Evolutionary conservation across 2,888 invertebrate species (phyloP).

Genomic region (Papilio gigon): DNA sequence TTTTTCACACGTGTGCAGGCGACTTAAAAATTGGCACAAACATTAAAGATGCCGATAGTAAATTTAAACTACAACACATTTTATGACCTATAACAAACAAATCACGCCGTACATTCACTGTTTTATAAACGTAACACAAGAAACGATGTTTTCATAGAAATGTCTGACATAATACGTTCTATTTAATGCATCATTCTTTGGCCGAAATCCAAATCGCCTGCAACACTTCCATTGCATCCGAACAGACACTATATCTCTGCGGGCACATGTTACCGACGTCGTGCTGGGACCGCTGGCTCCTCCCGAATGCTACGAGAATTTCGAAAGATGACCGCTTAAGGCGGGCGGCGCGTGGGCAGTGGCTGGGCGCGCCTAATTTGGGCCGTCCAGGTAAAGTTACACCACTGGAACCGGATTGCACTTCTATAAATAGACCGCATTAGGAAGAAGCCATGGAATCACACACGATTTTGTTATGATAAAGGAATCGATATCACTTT

Average conservation of each 20-base stretch:
- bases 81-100: slow-evolving; percentile 15
- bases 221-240: slow-evolving; percentile 70
- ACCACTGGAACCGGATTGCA: slow-evolving; percentile 73
- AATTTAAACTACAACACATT: slow-evolving; percentile 3
- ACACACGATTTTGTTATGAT: slow-evolving; percentile 69
- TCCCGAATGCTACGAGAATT: slow-evolving; percentile 64
- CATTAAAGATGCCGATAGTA: not conserved
- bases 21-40: slow-evolving; percentile 25
- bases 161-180: slow-evolving; percentile 68
- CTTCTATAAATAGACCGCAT: slow-evolving; percentile 75
- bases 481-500: slow-evolving; percentile 67
- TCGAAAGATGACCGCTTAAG: slow-evolving; percentile 64
- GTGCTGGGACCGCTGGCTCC: slow-evolving; percentile 61
- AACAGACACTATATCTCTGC: slow-evolving; percentile 67
- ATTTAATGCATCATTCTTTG: slow-evolving; percentile 69
- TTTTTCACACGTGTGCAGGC: slow-evolving; percentile 13
- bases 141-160: slow-evolving; percentile 54
- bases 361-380: slow-evolving; percentile 82
- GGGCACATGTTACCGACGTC: slow-evolving; percentile 57
- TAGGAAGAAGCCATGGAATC: slow-evolving; percentile 68
- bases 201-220: slow-evolving; percentile 77
- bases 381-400: slow-evolving; percentile 82
- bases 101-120: slow-evolving; percentile 37
- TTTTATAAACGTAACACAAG: slow-evolving; percentile 43
- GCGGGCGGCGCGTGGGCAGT: slow-evolving; percentile 67